Evolutionary conservation across 2,113 vertebrate species (phyloP).

Genomic region (Leptobrachium leishanense): DNA sequence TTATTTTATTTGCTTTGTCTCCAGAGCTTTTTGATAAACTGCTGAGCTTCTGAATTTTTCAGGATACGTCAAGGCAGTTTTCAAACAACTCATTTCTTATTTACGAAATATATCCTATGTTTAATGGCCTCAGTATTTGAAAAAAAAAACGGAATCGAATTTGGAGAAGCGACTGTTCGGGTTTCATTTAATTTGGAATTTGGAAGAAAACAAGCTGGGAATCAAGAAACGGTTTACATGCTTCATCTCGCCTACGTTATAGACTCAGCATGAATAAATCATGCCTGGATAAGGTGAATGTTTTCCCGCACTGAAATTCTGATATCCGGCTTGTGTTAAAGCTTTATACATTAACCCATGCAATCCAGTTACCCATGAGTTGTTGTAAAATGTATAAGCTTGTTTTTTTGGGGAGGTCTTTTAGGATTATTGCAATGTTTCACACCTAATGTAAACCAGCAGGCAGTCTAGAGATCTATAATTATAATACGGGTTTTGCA

Average conservation of each 20-base stretch:
- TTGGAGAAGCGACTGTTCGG: slow-evolving; percentile 37
- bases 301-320: slow-evolving; percentile 13
- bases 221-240: slow-evolving; percentile 38
- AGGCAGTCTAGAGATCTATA: no score
- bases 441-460: no score
- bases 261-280: slow-evolving; percentile 37
- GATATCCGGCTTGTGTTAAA: slow-evolving; percentile 3
- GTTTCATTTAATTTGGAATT: slow-evolving; percentile 47
- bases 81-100: slow-evolving; percentile 46
- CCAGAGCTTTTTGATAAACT: slow-evolving; percentile 45
- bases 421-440: no score
- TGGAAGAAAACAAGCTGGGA: slow-evolving; percentile 31
- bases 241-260: slow-evolving; percentile 31
- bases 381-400: no score
- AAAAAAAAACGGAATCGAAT: slow-evolving; percentile 36
- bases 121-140: slow-evolving; percentile 44
- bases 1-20: slow-evolving; percentile 48
- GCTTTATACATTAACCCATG: no score
- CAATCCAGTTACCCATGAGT: no score
- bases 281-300: slow-evolving; percentile 36
- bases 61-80: slow-evolving; percentile 42
- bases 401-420: no score
- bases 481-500: no score
- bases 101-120: slow-evolving; percentile 46
- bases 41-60: slow-evolving; percentile 48